phyloP scores from a whole-genome alignment of 2,888 invertebrate species.

The Spodoptera littoralis region DNA sequence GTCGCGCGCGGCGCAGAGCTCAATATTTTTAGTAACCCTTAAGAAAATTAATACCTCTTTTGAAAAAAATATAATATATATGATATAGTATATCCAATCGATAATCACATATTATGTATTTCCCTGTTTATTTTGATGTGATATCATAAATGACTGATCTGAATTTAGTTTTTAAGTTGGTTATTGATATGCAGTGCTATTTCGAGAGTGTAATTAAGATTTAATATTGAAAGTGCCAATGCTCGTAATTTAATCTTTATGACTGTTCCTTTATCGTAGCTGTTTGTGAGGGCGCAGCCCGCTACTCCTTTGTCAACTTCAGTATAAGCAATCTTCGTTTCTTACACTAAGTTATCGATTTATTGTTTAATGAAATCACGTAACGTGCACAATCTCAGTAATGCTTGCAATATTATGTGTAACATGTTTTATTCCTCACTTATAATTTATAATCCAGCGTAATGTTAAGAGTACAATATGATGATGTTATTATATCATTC shows the following conservation, averaged over 20 bases:
- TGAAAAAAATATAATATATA: slow-evolving; percentile 87
- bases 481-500: slow-evolving; percentile 89
- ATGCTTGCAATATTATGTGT: slow-evolving; percentile 88
- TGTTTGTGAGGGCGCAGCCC: slow-evolving; percentile 65
- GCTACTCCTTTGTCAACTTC: slow-evolving; percentile 69
- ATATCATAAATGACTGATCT: slow-evolving; percentile 90
- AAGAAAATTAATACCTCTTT: slow-evolving; percentile 89
- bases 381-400: slow-evolving; percentile 89
- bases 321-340: slow-evolving; percentile 80
- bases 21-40: slow-evolving; percentile 89
- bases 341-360: slow-evolving; percentile 74
- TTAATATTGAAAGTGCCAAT: slow-evolving; percentile 90
- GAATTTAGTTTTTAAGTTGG: slow-evolving; percentile 90
- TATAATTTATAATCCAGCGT: slow-evolving; percentile 84
- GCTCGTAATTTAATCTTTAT: slow-evolving; percentile 88
- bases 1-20: slow-evolving; percentile 86
- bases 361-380: slow-evolving; percentile 77
- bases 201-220: slow-evolving; percentile 88
- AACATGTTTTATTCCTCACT: slow-evolving; percentile 83
- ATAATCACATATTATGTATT: slow-evolving; percentile 87
- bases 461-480: slow-evolving; percentile 90
- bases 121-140: slow-evolving; percentile 90
- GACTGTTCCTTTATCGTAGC: slow-evolving; percentile 86
- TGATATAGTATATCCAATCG: slow-evolving; percentile 86
- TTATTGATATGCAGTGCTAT: slow-evolving; percentile 89